Evolutionary conservation across 2,888 invertebrate genomes (phyloP), one percentile per base, ranked within the genome.

Genomic region (Automeris io): DNA sequence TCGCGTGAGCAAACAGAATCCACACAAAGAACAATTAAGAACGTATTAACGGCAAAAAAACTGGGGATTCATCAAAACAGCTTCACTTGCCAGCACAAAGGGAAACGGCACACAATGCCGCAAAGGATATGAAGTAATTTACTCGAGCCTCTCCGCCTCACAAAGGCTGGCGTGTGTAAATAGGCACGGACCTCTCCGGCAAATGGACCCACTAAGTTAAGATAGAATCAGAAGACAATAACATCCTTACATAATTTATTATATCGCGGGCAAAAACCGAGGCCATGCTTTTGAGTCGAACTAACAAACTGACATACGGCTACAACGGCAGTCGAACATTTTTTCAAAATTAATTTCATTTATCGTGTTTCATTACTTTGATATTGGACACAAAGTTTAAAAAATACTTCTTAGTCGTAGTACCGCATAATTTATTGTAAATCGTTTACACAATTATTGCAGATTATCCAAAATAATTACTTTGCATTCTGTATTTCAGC

Each of bases 191-290:
- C 8, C 57, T 54, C 49, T 53, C 52, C 40, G 47, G 52, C 54
- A 57, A 67, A 65, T 57, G 61, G 61, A 62, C 59, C 66, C 60
- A 57, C 67, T 52, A 62, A 70, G 65, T 67, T 61, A 56, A 71
- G 79, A 80, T 80, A 79, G 43, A 62, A 76, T 80, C 75, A 54
- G 42, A 58, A 70, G 75, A 81, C 80, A 80, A 80, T 80, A 75
- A 76, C 61, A 62, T 55, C 62, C 67, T 67, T 68, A 66, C 65
- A 66, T 75, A 77, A 79, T 79, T 80, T 80, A 80, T 80, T 78
- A 73, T 68, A 68, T 65, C 67, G 59, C 52, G 55, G 42, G 64
- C 74, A 74, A 77, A 78, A 77, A 76, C 70, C 57, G 61, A 46
- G 59, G 54, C 52, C 54, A 53, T 44, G 51, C 60, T 53, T 45